These are phyloP conservation scores for chimpanzee (Pan troglodytes) DNA, from an alignment of 2,113 vertebrate genomes.

Conservation along the genomic window DNA sequence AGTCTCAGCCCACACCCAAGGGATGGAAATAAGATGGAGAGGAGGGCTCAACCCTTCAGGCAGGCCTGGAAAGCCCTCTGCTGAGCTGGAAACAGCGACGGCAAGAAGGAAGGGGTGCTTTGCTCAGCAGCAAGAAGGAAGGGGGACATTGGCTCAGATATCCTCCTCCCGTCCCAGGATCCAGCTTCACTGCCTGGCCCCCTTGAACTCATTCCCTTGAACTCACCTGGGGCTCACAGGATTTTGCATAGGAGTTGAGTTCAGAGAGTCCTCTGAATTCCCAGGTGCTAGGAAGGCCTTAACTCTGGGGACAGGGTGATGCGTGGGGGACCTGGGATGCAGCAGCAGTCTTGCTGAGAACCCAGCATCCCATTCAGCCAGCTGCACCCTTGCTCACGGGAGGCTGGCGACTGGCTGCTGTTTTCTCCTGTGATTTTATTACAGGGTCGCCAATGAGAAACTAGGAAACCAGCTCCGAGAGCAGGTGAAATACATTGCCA, in stretches of 20 bases:
- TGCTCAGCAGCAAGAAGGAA: not conserved
- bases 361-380: accelerated
- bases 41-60: not conserved
- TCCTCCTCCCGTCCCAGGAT: not conserved
- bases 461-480: constrained; percentile 82
- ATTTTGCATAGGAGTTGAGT: not conserved
- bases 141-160: too few species aligned
- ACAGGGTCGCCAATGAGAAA: constrained; percentile 85
- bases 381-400: not conserved
- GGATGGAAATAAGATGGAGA: not conserved
- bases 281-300: not conserved
- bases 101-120: not conserved
- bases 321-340: not conserved
- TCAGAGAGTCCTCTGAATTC: not conserved
- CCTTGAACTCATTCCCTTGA: not conserved
- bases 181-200: not conserved
- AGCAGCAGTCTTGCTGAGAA: not conserved
- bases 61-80: not conserved
- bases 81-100: not conserved
- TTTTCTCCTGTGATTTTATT: constrained; percentile 53
- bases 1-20: not conserved
- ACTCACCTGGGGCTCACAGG: not conserved
- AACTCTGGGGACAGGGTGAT: not conserved
- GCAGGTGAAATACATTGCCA: constrained; percentile 84
- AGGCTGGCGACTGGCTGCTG: not conserved